These are phyloP conservation scores for Scaptomyza tumidula DNA, from an alignment of 2,888 invertebrate genomes.

Conservation along the genomic window DNA sequence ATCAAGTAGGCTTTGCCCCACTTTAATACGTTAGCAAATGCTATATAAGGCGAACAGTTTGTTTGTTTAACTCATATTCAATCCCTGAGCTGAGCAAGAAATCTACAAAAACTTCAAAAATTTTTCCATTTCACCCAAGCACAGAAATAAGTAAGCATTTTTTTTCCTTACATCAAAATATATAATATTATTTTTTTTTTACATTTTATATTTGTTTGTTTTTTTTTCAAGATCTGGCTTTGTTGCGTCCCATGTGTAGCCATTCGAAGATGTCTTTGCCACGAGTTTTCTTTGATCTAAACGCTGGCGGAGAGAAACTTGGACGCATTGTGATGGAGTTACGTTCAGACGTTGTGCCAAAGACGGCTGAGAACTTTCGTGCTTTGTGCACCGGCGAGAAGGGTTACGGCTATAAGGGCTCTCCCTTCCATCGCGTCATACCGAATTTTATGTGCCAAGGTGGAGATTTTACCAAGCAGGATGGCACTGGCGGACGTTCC, in stretches of 20 bases:
- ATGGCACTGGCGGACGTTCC: constrained; percentile 97
- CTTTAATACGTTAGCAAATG: background rate
- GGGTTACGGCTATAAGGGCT: constrained; percentile 96
- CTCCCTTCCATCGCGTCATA: constrained; percentile 97
- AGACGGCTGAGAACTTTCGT: constrained; percentile 98
- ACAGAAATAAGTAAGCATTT: constrained; percentile 23
- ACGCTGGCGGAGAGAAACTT: constrained; percentile 39
- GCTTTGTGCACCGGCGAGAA: constrained; percentile 97
- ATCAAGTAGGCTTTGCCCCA: constrained; percentile 20
- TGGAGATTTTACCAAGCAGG: constrained; percentile 97
- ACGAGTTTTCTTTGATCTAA: constrained; percentile 58
- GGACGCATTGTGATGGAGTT: constrained; percentile 86
- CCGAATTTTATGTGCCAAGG: constrained; percentile 99
- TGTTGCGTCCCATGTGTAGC: constrained; percentile 15
- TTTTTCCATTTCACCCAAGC: background rate
- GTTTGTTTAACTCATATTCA: constrained; percentile 13
- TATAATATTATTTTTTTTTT: background rate
- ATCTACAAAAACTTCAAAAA: constrained; percentile 11
- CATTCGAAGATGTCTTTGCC: constrained; percentile 41
- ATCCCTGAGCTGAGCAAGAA: background rate
- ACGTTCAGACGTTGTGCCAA: constrained; percentile 94
- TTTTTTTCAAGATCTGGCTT: constrained; percentile 38
- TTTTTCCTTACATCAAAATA: background rate
- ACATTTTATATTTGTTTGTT: background rate
- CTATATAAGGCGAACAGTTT: background rate